Evolutionary conservation across 2,797 vertebrate genomes (phyloP).

Genomic region (Vipera ursinii): DNA sequence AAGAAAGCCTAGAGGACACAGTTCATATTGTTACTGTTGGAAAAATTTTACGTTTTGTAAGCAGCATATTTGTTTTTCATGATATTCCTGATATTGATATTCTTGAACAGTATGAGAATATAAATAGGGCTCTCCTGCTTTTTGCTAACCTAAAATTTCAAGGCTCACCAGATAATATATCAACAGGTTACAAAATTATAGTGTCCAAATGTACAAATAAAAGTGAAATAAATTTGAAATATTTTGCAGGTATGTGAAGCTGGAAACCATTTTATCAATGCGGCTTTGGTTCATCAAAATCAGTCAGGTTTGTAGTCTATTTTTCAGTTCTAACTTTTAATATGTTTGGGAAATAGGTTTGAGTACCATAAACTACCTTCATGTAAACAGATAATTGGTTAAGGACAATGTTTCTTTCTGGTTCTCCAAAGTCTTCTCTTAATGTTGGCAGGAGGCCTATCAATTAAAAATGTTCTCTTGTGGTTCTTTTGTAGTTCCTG

Average conservation of each 20-base stretch:
- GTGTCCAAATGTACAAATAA: neutral
- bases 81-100: neutral
- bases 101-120: neutral
- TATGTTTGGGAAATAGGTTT: neutral
- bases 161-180: neutral
- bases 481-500: neutral
- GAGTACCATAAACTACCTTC: neutral
- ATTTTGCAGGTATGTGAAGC: slow-evolving; percentile 77
- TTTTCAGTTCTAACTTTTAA: slow-evolving; percentile 11
- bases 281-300: slow-evolving; percentile 69
- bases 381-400: neutral
- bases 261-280: slow-evolving; percentile 79
- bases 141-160: neutral
- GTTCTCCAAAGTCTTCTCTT: neutral
- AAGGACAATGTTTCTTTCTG: neutral
- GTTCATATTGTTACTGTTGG: neutral
- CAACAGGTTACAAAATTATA: neutral
- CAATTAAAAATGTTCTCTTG: neutral
- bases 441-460: neutral
- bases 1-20: neutral
- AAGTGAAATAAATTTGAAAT: slow-evolving; percentile 36
- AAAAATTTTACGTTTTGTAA: neutral
- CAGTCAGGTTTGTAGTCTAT: slow-evolving; percentile 71
- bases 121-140: accelerated
- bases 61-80: neutral